Evolutionary conservation across 2,113 vertebrate species (phyloP), one percentile per base, ranked within the genome.

Genomic region (Chaetodon auriga): DNA sequence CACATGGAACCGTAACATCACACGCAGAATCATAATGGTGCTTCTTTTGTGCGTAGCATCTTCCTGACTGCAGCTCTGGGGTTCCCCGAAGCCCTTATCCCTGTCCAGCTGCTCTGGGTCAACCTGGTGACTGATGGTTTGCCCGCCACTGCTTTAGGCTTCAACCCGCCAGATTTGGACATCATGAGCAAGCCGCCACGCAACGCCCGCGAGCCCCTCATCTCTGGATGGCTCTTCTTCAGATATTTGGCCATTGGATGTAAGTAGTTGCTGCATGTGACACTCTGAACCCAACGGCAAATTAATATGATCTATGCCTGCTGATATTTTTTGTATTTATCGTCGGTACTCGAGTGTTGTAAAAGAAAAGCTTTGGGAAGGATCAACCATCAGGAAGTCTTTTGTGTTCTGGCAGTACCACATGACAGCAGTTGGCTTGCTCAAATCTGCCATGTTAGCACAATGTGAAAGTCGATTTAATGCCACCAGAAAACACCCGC

Each of bases 171-270:
- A 0, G 98, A 99, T 54, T 88, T 99, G 41, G 98, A 99, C 87
- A 99, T 99, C 94, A 99, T 99, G 98, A 97, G 95, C 75, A 99
- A 98, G 49, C 96, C 97, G 0, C 98, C 98, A 0, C 98, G 98
- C 82, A 99, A 99, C 69, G 98, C 98, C 18, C 97, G 98, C 5
- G 98, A 99, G 86, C 97, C 98, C 2, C 95, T 99, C 18, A 99
- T 99, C 94, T 99, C 97, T 0, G 97, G 98, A 7, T 99, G 98
- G 98, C 98, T 99, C 78, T 99, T 99, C 92, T 99, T 99, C 95
- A 97, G 98, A 89, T 99, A 99, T 92, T 94, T 99, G 36, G 95
- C 97, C 35, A 99, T 99, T 84, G 98, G 98, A 94, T 98, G 98
- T 99, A 87, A 98, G 97, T 96, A 55, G 10, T 3, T 54, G n/a